Evolutionary conservation across 2,797 vertebrate species (phyloP), one percentile per base, ranked within the genome.

Genomic region (Protonibea diacanthus): DNA sequence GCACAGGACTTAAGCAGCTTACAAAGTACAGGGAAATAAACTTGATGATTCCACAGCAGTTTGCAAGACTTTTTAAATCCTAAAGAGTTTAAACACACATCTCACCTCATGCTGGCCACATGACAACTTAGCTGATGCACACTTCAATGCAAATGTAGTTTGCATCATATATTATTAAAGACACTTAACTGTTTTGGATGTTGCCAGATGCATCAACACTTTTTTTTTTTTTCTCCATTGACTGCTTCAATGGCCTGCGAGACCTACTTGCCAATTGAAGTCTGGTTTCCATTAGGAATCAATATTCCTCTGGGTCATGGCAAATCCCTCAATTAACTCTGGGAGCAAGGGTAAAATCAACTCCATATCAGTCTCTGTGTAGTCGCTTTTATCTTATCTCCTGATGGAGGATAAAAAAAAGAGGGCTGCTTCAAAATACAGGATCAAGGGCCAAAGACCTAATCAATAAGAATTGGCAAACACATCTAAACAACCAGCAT

Each of bases 1-100:
- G 91, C 92, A 95, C 93, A 92, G 85, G 92, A 93, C 86, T 93
- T 95, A 96, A 96, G 95, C 94, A 92, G 95, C 95, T 96, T 96
- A 96, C 89, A 92, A 94, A 95, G 93, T 93, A 91, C 87, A 91
- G 89, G 89, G 89, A 94, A 96, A 95, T 95, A 95, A 96, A 96
- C 94, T 95, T 95, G 89, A 94, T 94, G 94, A 95, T 95, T 93
- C 92, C 93, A 90, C 89, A 88, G 90, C 93, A 95, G 92, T 95
- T 95, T 93, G 86, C 86, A 88, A 93, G 88, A 90, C 88, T 89
- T 94, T 91, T 90, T 92, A 93, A 95, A 95, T 94, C 93, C 94
- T 86, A 80, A 88, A 94, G 91, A 94, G 93, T 94, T 93, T 92
- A 93, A 93, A 94, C 88, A 84, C 87, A 93, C 92, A 94, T 87